Base-by-base conservation (phyloP, 2,888 invertebrate species). In the Drosophila sordidula region DNA sequence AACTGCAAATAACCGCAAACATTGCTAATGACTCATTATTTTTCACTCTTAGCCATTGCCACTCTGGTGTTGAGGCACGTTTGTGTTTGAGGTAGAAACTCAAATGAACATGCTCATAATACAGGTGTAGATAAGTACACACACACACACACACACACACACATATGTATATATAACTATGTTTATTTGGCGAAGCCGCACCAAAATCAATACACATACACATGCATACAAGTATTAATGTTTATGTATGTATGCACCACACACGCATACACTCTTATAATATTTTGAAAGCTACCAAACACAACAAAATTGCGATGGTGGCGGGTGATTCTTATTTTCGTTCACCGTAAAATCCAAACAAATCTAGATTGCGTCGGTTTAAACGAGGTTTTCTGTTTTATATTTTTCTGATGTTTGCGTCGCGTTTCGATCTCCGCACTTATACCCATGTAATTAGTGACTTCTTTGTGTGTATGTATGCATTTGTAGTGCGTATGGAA, bases 281-380 rank as follows among this genome's bases (percentile, higher is more conserved):
- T 45, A 68, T 70, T 70, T 74, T 71, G 46, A 74, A 75, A 55
- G 58, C 46, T 41, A 57, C 38, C 71, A 70, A 67, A 56, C 67
- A 51, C 42, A 64, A 47, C 29, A 52, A 66, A 55, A 58, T 22
- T 14, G 25, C 42, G 32, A 2, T 54, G 56, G 52, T 54, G 49
- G 45, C 50, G 62, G 42, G 55, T 44, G 25, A 61, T 61, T 75
- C 75, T 70, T 58, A 55, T 66, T 67, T 70, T 75, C 42, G 51
- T 51, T 55, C 32, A 55, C 39, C 38, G 41, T 42, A 29, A 22
- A 51, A 80, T 75, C 79, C 78, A 68, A 72, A 68, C 38, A 62
- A 73, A 80, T 75, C 78, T 78, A 73, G 80, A 80, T 75, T 78
- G 57, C 45, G 72, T 58, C 67, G 58, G 80, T 70, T 65, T 29